Base-by-base conservation (phyloP, 2,888 invertebrate genomes). In the Dasysyrphus albostriatus region DNA sequence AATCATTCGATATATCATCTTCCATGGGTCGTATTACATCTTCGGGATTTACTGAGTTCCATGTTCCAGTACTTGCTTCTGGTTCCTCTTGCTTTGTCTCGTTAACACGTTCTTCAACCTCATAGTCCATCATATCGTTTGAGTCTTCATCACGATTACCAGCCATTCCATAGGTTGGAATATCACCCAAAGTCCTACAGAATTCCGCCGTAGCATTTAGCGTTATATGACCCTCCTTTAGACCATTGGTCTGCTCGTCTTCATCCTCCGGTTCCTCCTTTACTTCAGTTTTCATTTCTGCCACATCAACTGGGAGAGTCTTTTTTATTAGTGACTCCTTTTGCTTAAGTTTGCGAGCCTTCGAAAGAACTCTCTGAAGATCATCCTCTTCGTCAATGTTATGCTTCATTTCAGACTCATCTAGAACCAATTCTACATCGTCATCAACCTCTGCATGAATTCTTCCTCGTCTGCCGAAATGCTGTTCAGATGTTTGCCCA, bases 151-250 rank as follows among this genome's bases (percentile, higher is more conserved):
- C 97, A 42, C 98, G 94, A 93, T 98, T 98, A 42, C 98, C 98
- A 24, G 98, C 96, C 92, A 96, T 96, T 16, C 98, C 98, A 91
- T 98, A 98, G 0, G 98, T 98, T 77, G 98, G 98, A 90, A 98
- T 98, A 92, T 98, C 98, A 1, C 98, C 98, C 8, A 99, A 94
- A 59, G 98, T 98, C 90, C 98, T 95, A 91, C 99, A 99, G 94
- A 99, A 99, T 94, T 99, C 99, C 0, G 98, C 98, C 0, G 98
- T 98, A 1, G 98, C 96, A 94, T 99, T 98, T 75, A 99, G 93
- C 78, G 96, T 95, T 90, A 98, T 98, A 89, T 94, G 94, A 4
- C 93, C 93, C 69, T 94, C 90, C 42, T 83, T 75, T 7, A 88
- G 88, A 0, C 89, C 88, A 79, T 88, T 89, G 0, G 88, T 79